Evolutionary conservation across 2,797 vertebrate species (phyloP).

Genomic region (Morelia viridis): DNA sequence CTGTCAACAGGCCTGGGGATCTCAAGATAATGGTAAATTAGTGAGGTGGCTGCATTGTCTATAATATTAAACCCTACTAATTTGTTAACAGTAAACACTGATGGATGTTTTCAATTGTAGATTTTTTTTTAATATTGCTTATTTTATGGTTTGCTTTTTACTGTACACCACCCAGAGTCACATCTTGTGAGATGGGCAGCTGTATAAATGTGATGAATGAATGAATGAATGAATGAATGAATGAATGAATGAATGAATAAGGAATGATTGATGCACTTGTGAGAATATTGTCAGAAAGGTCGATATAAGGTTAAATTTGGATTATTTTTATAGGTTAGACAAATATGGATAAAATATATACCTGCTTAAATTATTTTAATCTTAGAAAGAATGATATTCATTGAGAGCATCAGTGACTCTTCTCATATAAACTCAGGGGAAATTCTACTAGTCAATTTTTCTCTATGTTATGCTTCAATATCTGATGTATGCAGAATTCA

Average conservation of each 20-base stretch:
- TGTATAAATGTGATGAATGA: not conserved
- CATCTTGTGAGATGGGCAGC: no score
- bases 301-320: not conserved
- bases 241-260: slow-evolving; percentile 6
- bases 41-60: not conserved
- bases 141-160: not conserved
- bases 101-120: not conserved
- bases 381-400: not conserved
- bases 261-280: not conserved
- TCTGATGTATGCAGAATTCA: not conserved
- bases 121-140: not conserved
- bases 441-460: not conserved
- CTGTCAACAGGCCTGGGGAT: not conserved
- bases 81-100: not conserved
- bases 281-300: slow-evolving; percentile 33
- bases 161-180: not conserved
- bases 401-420: not conserved
- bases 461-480: not conserved
- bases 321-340: not conserved
- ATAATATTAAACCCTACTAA: not conserved
- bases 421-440: not conserved
- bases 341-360: not conserved
- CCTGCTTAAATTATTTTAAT: not conserved
- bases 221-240: not conserved
- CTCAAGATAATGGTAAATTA: not conserved